Evolutionary conservation across 1,140 invertebrate genomes (phyloP), one percentile per base, ranked within the genome.

Genomic region (Drosophila pachea): DNA sequence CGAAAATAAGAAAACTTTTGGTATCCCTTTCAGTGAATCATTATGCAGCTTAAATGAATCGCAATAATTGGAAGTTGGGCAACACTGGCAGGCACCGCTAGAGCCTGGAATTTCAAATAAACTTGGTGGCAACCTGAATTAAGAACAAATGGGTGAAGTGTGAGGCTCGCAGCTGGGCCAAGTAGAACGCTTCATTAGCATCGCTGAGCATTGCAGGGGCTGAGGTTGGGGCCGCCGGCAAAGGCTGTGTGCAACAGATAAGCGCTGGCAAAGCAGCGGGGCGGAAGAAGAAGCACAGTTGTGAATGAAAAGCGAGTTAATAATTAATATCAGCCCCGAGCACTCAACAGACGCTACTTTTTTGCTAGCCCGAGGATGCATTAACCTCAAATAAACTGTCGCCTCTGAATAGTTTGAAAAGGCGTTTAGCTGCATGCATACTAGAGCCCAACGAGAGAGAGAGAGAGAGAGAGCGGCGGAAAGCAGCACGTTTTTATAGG

Each of bases 161-260:
- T 33, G 48, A 49, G n/a, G 40, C 40, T 33, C 11, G 35, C 16
- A 11, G 16, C 11, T 9, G 61, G 9, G 60, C 36, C 52, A 64
- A 31, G 31, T 64, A 45, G 31, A 56, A 52, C 62, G 62, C 68
- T 70, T 70, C 68, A 70, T 70, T 70, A 72, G 56, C 69, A 72
- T 56, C 53, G 67, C 61, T 42, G 35, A 64, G 67, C 31, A 50
- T 7, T n/a, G 47, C 29, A 12, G 12, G 48, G 48, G 48, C n/a
- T 74, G 56, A 63, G 71, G 50, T 68, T 66, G 53, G 40, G 49
- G 67, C 14, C 53, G 32, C 29, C 43, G 70, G 42, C 45, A 49
- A 66, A 68, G 79, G 65, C 81, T 86, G 81, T 86, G 76, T 86
- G 81, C 81, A 86, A 86, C 76, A 79, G 81, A 84, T 86, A 86